Evolutionary conservation across 1,140 invertebrate genomes (phyloP).

Genomic region (Pachypeltis micranthus): DNA sequence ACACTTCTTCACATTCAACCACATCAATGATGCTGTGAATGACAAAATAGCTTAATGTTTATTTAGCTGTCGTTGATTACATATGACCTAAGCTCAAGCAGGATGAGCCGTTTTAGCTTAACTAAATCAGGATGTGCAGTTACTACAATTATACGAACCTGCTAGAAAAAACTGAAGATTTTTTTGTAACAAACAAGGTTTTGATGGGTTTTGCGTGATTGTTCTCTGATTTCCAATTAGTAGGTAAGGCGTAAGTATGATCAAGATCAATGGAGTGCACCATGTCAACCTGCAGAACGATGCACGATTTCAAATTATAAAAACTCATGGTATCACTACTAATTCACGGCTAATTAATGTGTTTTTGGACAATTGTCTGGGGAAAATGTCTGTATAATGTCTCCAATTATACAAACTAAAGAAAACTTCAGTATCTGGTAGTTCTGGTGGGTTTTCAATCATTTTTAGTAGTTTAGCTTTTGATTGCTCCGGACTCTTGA

Average conservation of each 20-base stretch:
- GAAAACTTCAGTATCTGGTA: not conserved
- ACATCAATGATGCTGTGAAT: slow-evolving; percentile 35
- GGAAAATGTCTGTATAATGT: not conserved
- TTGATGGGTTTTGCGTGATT: slow-evolving; percentile 13
- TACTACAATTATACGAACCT: not conserved
- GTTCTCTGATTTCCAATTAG: slow-evolving; percentile 17
- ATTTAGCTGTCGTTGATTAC: not conserved
- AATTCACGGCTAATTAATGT: too few relatives aligned
- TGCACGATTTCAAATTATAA: too few relatives aligned
- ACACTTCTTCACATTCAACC: slow-evolving; percentile 28
- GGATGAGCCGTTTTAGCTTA: not conserved
- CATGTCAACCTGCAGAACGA: not conserved
- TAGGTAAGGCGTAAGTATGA: slow-evolving; percentile 15
- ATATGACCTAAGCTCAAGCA: not conserved
- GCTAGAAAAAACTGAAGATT: not conserved
- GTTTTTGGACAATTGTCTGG: not conserved
- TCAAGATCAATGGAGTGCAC: slow-evolving; percentile 13
- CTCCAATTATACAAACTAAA: not conserved
- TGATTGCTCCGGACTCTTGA: too few relatives aligned
- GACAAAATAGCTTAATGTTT: not conserved
- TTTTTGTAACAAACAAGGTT: slow-evolving; percentile 12
- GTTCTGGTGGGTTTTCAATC: not conserved
- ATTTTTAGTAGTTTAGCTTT: too few relatives aligned
- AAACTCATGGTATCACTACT: too few relatives aligned
- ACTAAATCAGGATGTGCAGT: not conserved